Evolutionary conservation across 2,113 vertebrate species (phyloP).

Genomic region (Oryzias curvinotus): DNA sequence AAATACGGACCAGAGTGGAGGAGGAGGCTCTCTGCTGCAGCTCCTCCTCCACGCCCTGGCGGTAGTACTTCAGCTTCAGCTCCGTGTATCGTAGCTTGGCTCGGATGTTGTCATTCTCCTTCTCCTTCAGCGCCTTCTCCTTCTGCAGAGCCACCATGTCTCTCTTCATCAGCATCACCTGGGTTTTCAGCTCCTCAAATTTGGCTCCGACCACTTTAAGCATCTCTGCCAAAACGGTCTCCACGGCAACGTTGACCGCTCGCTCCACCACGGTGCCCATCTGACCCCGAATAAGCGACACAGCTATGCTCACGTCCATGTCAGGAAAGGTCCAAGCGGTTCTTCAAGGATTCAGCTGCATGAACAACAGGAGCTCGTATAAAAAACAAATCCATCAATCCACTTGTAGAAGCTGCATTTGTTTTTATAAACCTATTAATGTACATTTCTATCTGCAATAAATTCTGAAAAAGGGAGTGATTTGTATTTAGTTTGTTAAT

Average conservation of each 20-base stretch:
- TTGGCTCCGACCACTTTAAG: constrained; percentile 77
- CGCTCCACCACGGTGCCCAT: constrained; percentile 79
- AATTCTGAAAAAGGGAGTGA: too few relatives aligned
- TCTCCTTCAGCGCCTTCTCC: constrained; percentile 74
- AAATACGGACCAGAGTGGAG: constrained; percentile 29
- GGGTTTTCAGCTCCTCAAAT: constrained; percentile 77
- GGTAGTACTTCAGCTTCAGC: constrained; percentile 74
- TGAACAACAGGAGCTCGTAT: neutral
- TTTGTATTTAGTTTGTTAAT: too few relatives aligned
- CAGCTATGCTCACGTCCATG: constrained; percentile 80
- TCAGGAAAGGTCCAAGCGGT: too few relatives aligned
- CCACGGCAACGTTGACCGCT: constrained; percentile 78
- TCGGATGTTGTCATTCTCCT: constrained; percentile 76
- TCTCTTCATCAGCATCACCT: constrained; percentile 65
- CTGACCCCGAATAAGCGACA: constrained; percentile 78
- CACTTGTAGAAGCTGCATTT: too few relatives aligned
- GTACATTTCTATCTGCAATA: too few relatives aligned
- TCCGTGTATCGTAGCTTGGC: constrained; percentile 75
- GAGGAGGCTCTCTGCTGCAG: constrained; percentile 62
- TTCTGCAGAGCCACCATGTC: constrained; percentile 54
- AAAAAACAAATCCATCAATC: neutral
- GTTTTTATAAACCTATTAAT: too few relatives aligned
- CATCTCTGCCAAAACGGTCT: constrained; percentile 80
- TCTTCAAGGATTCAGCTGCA: constrained; percentile 12
- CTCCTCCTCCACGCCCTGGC: constrained; percentile 73